phyloP scores from a whole-genome alignment of 2,888 invertebrate species.

The Xylophagus ater region DNA sequence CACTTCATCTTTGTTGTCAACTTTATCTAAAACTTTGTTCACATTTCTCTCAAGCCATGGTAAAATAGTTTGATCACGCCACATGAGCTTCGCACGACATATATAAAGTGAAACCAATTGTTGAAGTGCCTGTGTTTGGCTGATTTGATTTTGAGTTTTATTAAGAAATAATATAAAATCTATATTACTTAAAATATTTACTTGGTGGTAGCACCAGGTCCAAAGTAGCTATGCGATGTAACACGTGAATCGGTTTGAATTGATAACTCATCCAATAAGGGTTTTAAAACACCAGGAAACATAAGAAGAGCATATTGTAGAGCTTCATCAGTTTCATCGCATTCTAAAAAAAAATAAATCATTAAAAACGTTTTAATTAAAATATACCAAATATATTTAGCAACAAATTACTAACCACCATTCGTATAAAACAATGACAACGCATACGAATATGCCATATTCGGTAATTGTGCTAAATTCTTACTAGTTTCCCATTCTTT shows the following conservation, averaged over 20 bases:
- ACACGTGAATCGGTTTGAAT: constrained; percentile 58
- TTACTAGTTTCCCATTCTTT: constrained; percentile 49
- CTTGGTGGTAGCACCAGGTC: constrained; percentile 25
- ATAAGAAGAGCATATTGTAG: constrained; percentile 68
- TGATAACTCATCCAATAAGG: constrained; percentile 63
- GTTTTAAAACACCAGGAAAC: constrained; percentile 67
- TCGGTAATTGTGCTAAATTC: constrained; percentile 73
- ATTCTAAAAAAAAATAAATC: constrained; percentile 24
- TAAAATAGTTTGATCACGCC: constrained; percentile 65
- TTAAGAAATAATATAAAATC: constrained; percentile 14
- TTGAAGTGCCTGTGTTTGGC: constrained; percentile 52
- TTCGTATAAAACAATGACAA: constrained; percentile 55
- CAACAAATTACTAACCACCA: constrained; percentile 27
- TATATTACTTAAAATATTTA: constrained; percentile 3
- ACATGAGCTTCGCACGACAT: constrained; percentile 59
- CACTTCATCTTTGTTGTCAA: constrained; percentile 49
- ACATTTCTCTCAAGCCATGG: constrained; percentile 69
- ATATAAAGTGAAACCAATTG: constrained; percentile 64
- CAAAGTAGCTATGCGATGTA: constrained; percentile 41
- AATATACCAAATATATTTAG: not conserved
- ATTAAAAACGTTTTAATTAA: not conserved
- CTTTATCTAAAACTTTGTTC: constrained; percentile 48
- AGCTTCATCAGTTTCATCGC: constrained; percentile 45
- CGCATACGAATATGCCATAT: constrained; percentile 73
- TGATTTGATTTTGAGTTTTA: constrained; percentile 24